Conservation (phyloP, 2,888 invertebrate genomes). For the Carcina quercana region DNA sequence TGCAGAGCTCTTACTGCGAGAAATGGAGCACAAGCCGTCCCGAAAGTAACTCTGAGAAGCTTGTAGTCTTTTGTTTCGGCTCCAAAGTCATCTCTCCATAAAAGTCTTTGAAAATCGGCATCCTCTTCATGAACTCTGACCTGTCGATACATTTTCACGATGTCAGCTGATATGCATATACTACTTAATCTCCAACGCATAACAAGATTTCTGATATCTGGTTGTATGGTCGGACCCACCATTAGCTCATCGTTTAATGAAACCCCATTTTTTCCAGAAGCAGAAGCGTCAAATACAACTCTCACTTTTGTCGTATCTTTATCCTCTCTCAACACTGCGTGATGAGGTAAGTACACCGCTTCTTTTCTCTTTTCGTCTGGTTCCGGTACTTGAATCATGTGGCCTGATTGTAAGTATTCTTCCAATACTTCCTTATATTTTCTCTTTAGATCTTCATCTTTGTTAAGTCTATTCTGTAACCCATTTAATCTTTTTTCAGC, state of each 20-base stretch:
- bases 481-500: slow-evolving; percentile 7
- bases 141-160: slow-evolving; percentile 30
- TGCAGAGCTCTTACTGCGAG: slow-evolving; percentile 23
- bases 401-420: slow-evolving; percentile 15
- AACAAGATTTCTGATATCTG: slow-evolving; percentile 22
- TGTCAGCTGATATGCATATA: slow-evolving; percentile 21
- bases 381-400: slow-evolving; percentile 15
- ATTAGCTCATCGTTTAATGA: slow-evolving; percentile 22
- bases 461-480: slow-evolving; percentile 12
- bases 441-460: slow-evolving; percentile 9
- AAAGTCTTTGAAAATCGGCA: slow-evolving; percentile 18
- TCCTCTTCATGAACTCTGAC: too few relatives aligned
- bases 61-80: slow-evolving; percentile 15
- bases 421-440: slow-evolving; percentile 16
- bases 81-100: slow-evolving; percentile 14
- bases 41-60: slow-evolving; percentile 23
- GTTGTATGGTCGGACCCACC: slow-evolving; percentile 22
- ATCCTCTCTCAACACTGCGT: slow-evolving; percentile 22
- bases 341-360: slow-evolving; percentile 24
- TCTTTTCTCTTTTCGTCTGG: slow-evolving; percentile 3
- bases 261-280: slow-evolving; percentile 13
- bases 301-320: slow-evolving; percentile 21
- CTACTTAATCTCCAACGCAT: slow-evolving; percentile 20
- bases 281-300: slow-evolving; percentile 24
- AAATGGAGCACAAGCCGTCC: slow-evolving; percentile 24